Evolutionary conservation across 2,797 vertebrate species (phyloP), one percentile per base, ranked within the genome.

Genomic region (Syngnathus acus): DNA sequence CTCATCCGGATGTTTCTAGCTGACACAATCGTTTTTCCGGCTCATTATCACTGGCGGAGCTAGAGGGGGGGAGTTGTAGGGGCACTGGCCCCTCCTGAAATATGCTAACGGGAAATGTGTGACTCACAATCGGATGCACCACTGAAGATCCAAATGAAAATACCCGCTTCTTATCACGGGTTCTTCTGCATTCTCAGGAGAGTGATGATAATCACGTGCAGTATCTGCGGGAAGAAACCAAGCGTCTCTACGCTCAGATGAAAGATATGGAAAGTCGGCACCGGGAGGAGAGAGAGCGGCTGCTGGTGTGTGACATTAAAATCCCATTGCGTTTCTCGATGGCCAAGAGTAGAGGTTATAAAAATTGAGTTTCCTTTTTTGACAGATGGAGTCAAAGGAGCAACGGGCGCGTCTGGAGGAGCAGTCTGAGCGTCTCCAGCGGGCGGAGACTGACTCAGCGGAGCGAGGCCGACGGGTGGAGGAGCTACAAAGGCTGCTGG

Each of bases 211-310:
- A 77, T 65, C 78, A 83, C 8, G 87, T 91, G 26, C 93, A 92
- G 11, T 86, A 76, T 78, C 82, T 95, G 59, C 88, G 90, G 32
- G 91, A 92, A 78, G 84, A 78, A 0, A 90, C 90, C 5, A 87
- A 61, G 71, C 87, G 84, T 23, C 84, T 96, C 64, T 90, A 91
- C 1, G 62, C 70, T 0, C 92, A 89, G 81, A 88, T 98, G 65
- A 90, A 89, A 82, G 94, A 95, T 68, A 83, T 89, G 0, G 94
- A 96, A 77, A 88, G 63, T 61, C 88, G 70, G 40, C 93, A 93
- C 14, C 91, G 91, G 82, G 81, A 92, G 60, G 94, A 96, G 62
- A 87, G 53, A 32, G 76, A 78, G 10, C 66, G 70, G 65, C 89
- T 95, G 5, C 90, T 95, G 93, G 95, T 96, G 48, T 17, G 81